Evolutionary conservation across 2,113 vertebrate species (phyloP).

Genomic region (Maccullochella peelii): DNA sequence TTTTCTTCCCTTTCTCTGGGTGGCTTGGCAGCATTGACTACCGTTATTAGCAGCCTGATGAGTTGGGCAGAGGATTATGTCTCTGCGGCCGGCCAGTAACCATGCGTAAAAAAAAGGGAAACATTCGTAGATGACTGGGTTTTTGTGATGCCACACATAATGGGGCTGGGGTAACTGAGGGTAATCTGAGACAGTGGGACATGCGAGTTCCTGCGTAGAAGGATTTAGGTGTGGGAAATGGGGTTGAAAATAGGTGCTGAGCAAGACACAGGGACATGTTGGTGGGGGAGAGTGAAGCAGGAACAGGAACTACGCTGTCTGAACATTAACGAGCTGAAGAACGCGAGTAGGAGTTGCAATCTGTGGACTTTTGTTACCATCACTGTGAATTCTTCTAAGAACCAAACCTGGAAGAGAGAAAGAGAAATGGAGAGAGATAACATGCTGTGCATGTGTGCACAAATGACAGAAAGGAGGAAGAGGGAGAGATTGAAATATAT

Average conservation of each 20-base stretch:
- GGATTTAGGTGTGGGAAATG: conserved; percentile 34
- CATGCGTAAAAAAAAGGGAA: conserved; percentile 34
- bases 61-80: conserved; percentile 52
- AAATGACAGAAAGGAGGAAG: conserved; percentile 9
- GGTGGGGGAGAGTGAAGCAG: background rate
- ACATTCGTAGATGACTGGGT: conserved; percentile 44
- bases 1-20: conserved; percentile 1
- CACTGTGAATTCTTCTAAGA: conserved; percentile 30
- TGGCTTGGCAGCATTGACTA: conserved; percentile 47
- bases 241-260: conserved; percentile 38
- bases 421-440: background rate
- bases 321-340: conserved; percentile 49
- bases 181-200: conserved; percentile 40
- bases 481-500: conserved; percentile 31
- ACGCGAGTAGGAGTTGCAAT: conserved; percentile 42
- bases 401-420: conserved; percentile 14
- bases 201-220: background rate
- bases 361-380: conserved; percentile 40
- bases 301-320: conserved; percentile 19
- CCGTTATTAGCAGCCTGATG: conserved; percentile 54
- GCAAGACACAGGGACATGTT: conserved; percentile 34
- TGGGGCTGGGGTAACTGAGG: conserved; percentile 29
- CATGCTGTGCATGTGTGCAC: conserved; percentile 35
- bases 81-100: conserved; percentile 31
- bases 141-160: conserved; percentile 26